phyloP scores from a whole-genome alignment of 2,888 invertebrate genomes.

The Andrena marginata region DNA sequence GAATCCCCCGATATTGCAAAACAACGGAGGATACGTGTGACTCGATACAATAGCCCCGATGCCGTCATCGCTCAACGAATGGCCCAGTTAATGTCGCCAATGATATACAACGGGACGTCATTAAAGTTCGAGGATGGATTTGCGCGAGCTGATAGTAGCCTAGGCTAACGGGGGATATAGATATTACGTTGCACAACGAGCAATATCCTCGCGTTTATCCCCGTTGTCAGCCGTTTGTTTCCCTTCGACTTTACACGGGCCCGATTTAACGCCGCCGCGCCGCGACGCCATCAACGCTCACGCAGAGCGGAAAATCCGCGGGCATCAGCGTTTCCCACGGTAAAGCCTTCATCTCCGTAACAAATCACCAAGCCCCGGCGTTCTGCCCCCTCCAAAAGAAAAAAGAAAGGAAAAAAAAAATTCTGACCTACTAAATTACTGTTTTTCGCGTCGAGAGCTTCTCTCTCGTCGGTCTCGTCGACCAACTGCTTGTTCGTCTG shows the following conservation, averaged over 20 bases:
- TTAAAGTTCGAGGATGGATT: slow-evolving; percentile 23
- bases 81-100: background rate
- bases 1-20: background rate
- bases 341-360: slow-evolving; percentile 12
- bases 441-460: no score
- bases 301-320: background rate
- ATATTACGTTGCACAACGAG: slow-evolving; percentile 10
- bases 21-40: background rate
- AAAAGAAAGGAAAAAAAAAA: no score
- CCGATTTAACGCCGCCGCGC: background rate
- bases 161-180: background rate
- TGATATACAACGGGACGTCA: slow-evolving; percentile 4
- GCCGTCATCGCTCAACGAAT: background rate
- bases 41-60: background rate
- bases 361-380: no score
- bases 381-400: no score
- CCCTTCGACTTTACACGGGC: slow-evolving; percentile 11
- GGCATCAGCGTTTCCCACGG: slow-evolving; percentile 11
- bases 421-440: no score
- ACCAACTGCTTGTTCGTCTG: no score
- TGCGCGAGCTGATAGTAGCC: background rate
- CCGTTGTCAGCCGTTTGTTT: slow-evolving; percentile 1
- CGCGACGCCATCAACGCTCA: background rate
- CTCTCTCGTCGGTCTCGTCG: no score
- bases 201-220: slow-evolving; percentile 14